Percentiles rank a stretch among this genome's conserved stretches.
phyloP scores from a whole-genome alignment of 2,888 invertebrate genomes.

The Perdita meconis region DNA sequence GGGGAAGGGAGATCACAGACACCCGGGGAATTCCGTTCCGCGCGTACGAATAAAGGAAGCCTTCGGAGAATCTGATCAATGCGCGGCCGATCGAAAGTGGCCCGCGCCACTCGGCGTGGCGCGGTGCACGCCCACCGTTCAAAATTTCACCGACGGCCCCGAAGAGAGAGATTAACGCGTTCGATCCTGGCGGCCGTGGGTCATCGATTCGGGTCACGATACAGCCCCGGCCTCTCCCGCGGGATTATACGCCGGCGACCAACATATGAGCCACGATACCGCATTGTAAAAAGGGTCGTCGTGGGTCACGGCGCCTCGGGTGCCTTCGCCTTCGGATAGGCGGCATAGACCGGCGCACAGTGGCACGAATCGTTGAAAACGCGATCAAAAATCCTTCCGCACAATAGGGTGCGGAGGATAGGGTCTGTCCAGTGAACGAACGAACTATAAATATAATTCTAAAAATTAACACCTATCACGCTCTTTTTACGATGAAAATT shows the following conservation, averaged over 20 bases:
- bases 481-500: no score
- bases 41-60: constrained; percentile 32
- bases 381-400: no score
- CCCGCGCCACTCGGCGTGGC: no score
- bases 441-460: no score
- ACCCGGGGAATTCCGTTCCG: constrained; percentile 32
- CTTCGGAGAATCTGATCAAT: constrained; percentile 43
- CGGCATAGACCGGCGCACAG: neutral
- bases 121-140: constrained; percentile 11
- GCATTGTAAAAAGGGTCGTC: neutral
- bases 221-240: neutral
- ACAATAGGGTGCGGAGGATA: no score
- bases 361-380: no score
- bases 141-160: constrained; percentile 29
- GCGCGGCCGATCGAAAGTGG: constrained; percentile 50
- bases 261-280: neutral
- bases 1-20: constrained; percentile 49
- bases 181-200: constrained; percentile 13
- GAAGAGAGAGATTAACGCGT: constrained; percentile 20
- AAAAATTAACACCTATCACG: no score
- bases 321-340: neutral
- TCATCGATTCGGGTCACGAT: constrained; percentile 3
- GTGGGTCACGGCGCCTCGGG: constrained; percentile 1
- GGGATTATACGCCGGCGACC: no score
- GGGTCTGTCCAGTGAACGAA: no score